Conservation (phyloP, 2,888 invertebrate genomes). For the Galerucella nymphaeae region DNA sequence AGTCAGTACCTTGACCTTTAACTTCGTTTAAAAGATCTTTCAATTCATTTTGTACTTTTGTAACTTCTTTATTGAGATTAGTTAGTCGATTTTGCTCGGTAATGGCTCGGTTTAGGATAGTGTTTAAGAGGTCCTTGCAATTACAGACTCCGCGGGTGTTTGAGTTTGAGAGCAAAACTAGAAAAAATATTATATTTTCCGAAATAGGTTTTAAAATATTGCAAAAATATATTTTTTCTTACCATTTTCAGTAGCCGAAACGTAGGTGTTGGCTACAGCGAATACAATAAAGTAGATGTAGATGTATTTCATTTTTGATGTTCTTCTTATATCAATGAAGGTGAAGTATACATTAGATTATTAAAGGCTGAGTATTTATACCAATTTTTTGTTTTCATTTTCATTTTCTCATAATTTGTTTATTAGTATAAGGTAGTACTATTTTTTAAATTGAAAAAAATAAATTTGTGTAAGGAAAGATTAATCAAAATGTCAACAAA, state of each 20-base stretch:
- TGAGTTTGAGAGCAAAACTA: background rate
- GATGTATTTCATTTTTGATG: slow-evolving; percentile 6
- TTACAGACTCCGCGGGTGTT: background rate
- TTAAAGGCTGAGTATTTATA: background rate
- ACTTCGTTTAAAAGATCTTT: background rate
- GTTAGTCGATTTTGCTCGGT: background rate
- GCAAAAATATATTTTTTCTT: background rate
- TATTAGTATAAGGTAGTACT: background rate
- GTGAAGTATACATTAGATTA: background rate
- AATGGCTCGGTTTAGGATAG: background rate
- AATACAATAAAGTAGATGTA: background rate
- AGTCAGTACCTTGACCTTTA: background rate
- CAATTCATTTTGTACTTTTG: background rate
- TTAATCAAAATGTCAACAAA: background rate
- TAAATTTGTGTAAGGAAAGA: background rate
- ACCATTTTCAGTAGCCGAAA: background rate
- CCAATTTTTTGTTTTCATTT: background rate
- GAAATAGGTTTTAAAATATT: background rate
- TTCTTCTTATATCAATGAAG: background rate
- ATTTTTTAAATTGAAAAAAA: background rate
- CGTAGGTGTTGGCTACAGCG: background rate
- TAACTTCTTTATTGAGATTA: background rate
- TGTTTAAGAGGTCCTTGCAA: background rate
- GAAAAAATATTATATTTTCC: background rate
- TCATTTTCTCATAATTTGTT: background rate